Evolutionary conservation across 2,888 invertebrate genomes (phyloP), one percentile per base, ranked within the genome.

Genomic region (Erebia palarica): DNA sequence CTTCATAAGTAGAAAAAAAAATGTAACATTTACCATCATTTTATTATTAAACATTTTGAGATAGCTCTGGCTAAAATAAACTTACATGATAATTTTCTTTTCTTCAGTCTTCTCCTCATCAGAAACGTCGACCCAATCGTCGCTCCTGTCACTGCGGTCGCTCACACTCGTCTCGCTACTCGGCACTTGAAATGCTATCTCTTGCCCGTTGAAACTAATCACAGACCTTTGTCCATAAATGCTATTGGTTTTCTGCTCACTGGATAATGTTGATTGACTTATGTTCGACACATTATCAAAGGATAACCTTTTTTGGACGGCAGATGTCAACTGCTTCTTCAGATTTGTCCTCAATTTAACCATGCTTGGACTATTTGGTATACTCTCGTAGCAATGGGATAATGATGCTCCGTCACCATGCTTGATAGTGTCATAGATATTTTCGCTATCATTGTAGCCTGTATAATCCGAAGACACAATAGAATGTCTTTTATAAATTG

Each of bases 51-150:
- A n/a, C n/a, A n/a, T n/a, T n/a, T n/a, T n/a, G 36, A 36, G 36
- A 7, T 36, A 36, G 36, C 0, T 36, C 55, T 18, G 16, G 10
- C 18, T 55, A 18, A 11, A 18, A 55, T 9, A n/a, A 72, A 94
- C 95, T 94, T 84, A 95, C 95, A 95, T 93, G 63, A 94, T 93
- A 77, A 94, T 93, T 76, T 93, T 91, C 76, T 91, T 92, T 72
- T 92, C 89, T 65, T 89, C 90, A 76, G 84, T 89, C 76, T 91
- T 91, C 75, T 94, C 94, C 76, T 94, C 94, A 80, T 95, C 95
- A 7, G 94, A 94, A 14, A 95, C 89, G 79, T 95, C 95, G 57
- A 95, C 94, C 95, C 95, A 96, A 78, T 95, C 95, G 75, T 96
- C 95, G 75, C 95, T 95, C 18, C 94, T 88, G 77, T 95, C 95